A percentile compares a stretch with the other conserved stretches of the same genome.
These are phyloP conservation scores for Gnathonemus echidnorhynchus DNA, from an alignment of 2,113 vertebrate species.

Conservation along the genomic window DNA sequence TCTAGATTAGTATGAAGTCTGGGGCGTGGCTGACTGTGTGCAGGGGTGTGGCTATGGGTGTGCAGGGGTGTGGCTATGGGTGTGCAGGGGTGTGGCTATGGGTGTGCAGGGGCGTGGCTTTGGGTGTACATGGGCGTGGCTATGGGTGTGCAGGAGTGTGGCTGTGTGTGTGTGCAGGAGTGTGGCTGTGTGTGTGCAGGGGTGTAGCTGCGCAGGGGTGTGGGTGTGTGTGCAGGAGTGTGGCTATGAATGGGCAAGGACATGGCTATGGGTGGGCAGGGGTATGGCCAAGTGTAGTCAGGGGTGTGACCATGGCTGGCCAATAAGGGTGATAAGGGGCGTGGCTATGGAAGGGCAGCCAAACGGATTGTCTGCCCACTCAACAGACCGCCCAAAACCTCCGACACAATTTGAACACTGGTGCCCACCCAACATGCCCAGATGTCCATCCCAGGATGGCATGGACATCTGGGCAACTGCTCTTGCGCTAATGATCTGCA, in stretches of 20 bases:
- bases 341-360: background rate
- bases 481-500: background rate
- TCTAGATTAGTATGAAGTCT: background rate
- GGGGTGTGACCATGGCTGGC: too few relatives aligned
- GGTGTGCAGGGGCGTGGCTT: background rate
- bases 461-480: background rate
- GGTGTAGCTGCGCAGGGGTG: background rate
- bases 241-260: too few relatives aligned
- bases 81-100: constrained; percentile 11
- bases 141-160: too few relatives aligned
- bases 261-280: too few relatives aligned
- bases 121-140: background rate
- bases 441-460: background rate
- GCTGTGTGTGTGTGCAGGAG: too few relatives aligned
- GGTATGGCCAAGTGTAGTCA: too few relatives aligned
- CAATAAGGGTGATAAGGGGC: background rate
- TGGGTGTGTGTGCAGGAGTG: background rate
- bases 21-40: too few relatives aligned
- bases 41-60: background rate
- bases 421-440: background rate
- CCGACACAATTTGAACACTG: background rate
- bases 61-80: background rate
- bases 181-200: background rate
- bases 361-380: background rate
- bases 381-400: background rate